Base-by-base conservation (phyloP, 2,888 invertebrate genomes). In the Eupithecia abbreviata region DNA sequence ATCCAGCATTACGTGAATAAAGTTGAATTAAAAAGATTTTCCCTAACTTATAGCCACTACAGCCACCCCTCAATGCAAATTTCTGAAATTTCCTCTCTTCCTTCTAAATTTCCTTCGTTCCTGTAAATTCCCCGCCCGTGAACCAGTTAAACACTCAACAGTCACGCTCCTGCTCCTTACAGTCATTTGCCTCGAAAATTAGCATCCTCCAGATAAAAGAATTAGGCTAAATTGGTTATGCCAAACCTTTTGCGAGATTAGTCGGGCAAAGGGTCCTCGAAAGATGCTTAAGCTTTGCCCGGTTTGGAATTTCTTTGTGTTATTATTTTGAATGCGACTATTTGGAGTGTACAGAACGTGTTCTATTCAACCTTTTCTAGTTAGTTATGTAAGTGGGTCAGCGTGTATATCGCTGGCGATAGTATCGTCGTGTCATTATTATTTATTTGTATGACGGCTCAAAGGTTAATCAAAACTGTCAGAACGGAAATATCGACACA, bases 141-240 rank as follows among this genome's bases (percentile, higher is more conserved):
- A 72, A 79, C 77, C 77, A 72, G 79, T 80, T 80, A 79, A 80
- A 82, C 80, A 76, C 78, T 77, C 79, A 79, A 77, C 78, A 80
- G 79, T 75, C 77, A 71, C 73, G 79, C 75, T 62, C 68, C 73
- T 74, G 78, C 79, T 78, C 78, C 76, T 76, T 77, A 73, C 79
- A 80, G 81, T 77, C 81, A 74, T 81, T 81, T 80, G 69, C 72
- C 30, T 77, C 69, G 10, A 62, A 62, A 62, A 85, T 85, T 85
- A 86, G 81, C 84, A 83, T 85, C 82, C 81, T 42, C 45, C 80
- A 81, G 86, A 87, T 89, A 89, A 88, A 84, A 85, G 85, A 89
- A 89, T 89, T 88, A 88, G 86, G 82, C 86, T 86, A 86, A 89
- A 90, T 89, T 90, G 86, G 87, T 88, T 87, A 86, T 85, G 84